A percentile compares a stretch with the other conserved stretches of the same genome.
Conservation (phyloP, 2,888 invertebrate species). For the Agonum fuliginosum region DNA sequence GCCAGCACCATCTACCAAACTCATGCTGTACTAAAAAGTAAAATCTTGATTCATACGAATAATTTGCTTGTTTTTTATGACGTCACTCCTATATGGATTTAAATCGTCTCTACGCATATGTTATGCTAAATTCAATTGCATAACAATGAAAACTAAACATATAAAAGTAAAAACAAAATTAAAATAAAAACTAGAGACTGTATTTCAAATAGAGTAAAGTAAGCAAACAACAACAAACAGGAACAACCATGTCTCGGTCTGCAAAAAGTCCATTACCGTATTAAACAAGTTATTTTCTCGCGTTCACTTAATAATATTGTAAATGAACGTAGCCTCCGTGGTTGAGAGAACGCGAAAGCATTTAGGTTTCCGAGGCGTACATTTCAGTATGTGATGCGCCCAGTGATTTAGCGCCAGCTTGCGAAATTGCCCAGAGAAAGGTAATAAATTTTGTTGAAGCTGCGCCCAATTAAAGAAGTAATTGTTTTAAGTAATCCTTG, state of each 20-base stretch:
- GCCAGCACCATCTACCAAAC: too few relatives aligned
- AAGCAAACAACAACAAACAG: neutral
- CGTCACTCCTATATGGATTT: too few relatives aligned
- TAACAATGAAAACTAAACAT: too few relatives aligned
- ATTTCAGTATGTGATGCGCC: constrained; percentile 35
- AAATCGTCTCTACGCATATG: too few relatives aligned
- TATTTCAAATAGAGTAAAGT: neutral
- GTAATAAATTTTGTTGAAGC: constrained; percentile 52
- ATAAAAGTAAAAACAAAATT: too few relatives aligned
- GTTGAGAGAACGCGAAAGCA: constrained; percentile 2
- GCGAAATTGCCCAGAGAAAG: constrained; percentile 50
- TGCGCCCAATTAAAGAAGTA: constrained; percentile 52
- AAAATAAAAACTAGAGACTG: neutral
- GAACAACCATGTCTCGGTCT: too few relatives aligned
- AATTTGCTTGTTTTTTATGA: too few relatives aligned
- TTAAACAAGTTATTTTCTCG: constrained; percentile 8
- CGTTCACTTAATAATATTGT: constrained; percentile 28
- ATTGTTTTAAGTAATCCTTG: constrained; percentile 53
- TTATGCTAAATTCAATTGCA: too few relatives aligned
- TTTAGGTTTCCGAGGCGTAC: constrained; percentile 6
- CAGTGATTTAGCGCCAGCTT: constrained; percentile 48
- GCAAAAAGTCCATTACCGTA: constrained; percentile 35
- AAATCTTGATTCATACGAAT: too few relatives aligned
- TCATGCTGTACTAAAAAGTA: too few relatives aligned
- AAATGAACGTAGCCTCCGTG: neutral